phyloP scores from a whole-genome alignment of 2,888 invertebrate genomes.

The Yponomeuta cagnagella region DNA sequence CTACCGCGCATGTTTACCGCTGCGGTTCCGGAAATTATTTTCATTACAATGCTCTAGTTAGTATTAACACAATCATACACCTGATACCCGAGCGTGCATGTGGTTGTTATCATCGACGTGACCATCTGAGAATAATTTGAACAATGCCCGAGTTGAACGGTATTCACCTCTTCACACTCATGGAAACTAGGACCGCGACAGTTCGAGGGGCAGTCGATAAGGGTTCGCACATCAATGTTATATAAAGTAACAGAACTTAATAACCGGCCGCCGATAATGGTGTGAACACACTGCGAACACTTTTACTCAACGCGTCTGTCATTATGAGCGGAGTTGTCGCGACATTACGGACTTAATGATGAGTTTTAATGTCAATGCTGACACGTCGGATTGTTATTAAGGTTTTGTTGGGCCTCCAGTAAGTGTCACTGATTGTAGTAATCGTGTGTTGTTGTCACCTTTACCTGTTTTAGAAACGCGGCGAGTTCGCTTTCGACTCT shows the following conservation, averaged over 20 bases:
- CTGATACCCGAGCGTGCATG: too few species aligned
- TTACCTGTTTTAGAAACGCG: constrained; percentile 6
- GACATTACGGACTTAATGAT: constrained; percentile 13
- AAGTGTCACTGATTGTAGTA: not conserved
- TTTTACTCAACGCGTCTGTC: constrained; percentile 45
- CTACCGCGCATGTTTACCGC: too few species aligned
- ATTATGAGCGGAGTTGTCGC: constrained; percentile 23
- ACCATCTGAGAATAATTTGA: not conserved
- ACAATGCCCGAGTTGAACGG: not conserved
- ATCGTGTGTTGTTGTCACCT: constrained; percentile 4
- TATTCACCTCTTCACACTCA: not conserved
- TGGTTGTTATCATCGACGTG: too few species aligned
- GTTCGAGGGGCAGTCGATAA: constrained; percentile 1
- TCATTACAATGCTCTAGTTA: too few species aligned
- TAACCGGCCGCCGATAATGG: constrained; percentile 49
- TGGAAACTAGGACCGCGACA: not conserved
- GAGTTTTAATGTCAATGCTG: constrained; percentile 11
- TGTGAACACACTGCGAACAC: constrained; percentile 51
- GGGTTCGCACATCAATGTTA: constrained; percentile 23
- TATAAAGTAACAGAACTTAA: constrained; percentile 58
- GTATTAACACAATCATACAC: too few species aligned
- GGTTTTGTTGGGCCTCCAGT: constrained; percentile 4
- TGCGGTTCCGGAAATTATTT: too few species aligned
- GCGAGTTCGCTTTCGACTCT: not conserved
- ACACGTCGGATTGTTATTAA: not conserved